phyloP scores from a whole-genome alignment of 2,888 invertebrate genomes.

The Campopleginae sp. region DNA sequence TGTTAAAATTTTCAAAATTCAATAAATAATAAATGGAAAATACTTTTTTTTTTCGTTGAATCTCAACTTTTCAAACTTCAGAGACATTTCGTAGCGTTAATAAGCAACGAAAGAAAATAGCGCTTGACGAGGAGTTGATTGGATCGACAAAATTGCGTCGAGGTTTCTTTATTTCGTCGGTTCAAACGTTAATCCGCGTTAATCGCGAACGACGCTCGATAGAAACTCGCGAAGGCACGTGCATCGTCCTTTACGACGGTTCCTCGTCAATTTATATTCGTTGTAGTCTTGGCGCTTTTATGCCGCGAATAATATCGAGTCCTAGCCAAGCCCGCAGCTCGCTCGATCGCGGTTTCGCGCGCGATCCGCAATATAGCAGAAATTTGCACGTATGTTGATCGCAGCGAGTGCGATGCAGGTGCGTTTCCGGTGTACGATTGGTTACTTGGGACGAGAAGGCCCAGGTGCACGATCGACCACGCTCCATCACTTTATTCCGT shows the following conservation, averaged over 20 bases:
- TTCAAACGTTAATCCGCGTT: neutral
- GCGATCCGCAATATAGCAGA: neutral
- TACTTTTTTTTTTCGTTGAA: too few species aligned
- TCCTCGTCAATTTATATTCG: conserved; percentile 52
- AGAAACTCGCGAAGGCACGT: conserved; percentile 12
- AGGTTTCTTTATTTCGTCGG: neutral
- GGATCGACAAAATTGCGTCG: neutral
- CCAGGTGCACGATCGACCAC: conserved; percentile 57
- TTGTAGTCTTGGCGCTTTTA: neutral
- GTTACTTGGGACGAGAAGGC: conserved; percentile 12
- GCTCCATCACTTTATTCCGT: neutral
- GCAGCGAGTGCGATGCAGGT: conserved; percentile 68
- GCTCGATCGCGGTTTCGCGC: neutral
- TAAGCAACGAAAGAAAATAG: neutral
- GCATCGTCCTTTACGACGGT: conserved; percentile 59
- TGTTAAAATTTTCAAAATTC: too few species aligned
- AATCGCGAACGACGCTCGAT: neutral
- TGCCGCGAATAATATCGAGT: conserved; percentile 10
- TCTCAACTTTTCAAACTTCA: too few species aligned
- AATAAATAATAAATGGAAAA: too few species aligned
- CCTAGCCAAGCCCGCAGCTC: conserved; percentile 17
- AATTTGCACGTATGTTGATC: neutral
- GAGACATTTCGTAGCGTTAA: too few species aligned
- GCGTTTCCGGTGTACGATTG: conserved; percentile 73
- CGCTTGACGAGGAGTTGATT: neutral